Evolutionary conservation across 2,113 vertebrate species (phyloP), one percentile per base, ranked within the genome.

Genomic region (Alethe diademata): DNA sequence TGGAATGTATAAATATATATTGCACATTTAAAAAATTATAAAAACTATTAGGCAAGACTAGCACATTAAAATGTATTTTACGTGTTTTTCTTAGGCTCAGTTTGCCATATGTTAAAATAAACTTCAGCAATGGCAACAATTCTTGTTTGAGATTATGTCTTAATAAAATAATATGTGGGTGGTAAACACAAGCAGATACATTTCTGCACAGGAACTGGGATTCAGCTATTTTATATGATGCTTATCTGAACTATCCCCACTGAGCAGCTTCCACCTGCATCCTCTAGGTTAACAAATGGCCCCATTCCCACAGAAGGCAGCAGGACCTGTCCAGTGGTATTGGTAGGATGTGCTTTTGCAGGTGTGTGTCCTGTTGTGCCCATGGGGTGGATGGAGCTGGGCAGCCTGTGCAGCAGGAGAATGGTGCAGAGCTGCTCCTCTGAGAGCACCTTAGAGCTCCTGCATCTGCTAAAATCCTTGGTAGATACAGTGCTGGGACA

Each of bases 81-180:
- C 67, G 1, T 97, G 96, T 96, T 98, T 97, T 97, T 89, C 96
- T 97, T 97, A 53, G 83, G 84, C 95, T 92, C 72, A 89, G 94
- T 93, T 95, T 86, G 93, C 97, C 97, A 97, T 97, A 97, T 98
- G 97, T 97, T 97, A 96, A 94, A 97, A 97, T 92, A 95, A 97
- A 97, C 90, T 97, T 97, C 93, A 97, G 96, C 98, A 96, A 96
- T 95, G 80, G 96, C 79, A 97, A 95, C 95, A 96, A 88, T 96
- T 95, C 93, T 96, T 91, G 86, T 97, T 93, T 88, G 96, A 96
- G 95, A 95, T 97, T 97, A 95, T 93, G 89, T 95, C 83, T 97
- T 97, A 97, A 97, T 98, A 97, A 98, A 98, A 97, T 92, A 93
- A 91, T 86, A 15, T 76, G 97, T 98, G 97, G 96, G 97, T 96